A percentile compares a stretch with the other conserved stretches of the same genome.
These are phyloP conservation scores for Polydrusus cervinus DNA, from an alignment of 2,888 invertebrate genomes.

Conservation along the genomic window DNA sequence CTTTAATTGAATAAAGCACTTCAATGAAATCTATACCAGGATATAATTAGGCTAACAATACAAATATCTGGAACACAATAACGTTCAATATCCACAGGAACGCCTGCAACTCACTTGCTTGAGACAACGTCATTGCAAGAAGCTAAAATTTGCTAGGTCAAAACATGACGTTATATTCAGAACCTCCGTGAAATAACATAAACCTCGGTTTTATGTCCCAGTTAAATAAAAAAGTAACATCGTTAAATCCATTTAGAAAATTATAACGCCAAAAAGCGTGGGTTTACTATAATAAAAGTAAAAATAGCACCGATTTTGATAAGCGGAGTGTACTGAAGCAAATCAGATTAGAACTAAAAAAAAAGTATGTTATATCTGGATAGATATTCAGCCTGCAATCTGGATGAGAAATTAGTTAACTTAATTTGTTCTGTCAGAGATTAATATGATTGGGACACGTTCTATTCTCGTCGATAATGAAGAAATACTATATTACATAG, in stretches of 20 bases:
- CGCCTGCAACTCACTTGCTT: too few species aligned
- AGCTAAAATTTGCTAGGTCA: too few species aligned
- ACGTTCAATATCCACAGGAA: too few species aligned
- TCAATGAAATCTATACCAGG: too few species aligned
- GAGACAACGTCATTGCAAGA: too few species aligned
- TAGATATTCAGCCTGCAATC: background rate
- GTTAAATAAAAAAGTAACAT: slow-evolving; percentile 7
- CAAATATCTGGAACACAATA: too few species aligned
- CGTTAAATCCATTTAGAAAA: slow-evolving; percentile 16
- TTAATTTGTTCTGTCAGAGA: slow-evolving; percentile 9
- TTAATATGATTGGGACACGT: slow-evolving; percentile 8
- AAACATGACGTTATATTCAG: too few species aligned
- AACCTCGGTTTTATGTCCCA: background rate
- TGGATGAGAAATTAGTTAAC: slow-evolving; percentile 17
- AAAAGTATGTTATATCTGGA: slow-evolving; percentile 17
- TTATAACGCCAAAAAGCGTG: slow-evolving; percentile 24
- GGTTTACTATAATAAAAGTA: slow-evolving; percentile 23
- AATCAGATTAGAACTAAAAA: slow-evolving; percentile 12
- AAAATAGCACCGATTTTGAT: slow-evolving; percentile 30
- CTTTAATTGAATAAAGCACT: too few species aligned
- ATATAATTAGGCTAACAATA: too few species aligned
- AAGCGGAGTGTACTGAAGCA: slow-evolving; percentile 19
- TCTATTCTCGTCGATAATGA: background rate
- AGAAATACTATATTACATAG: background rate
- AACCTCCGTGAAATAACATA: too few species aligned